Evolutionary conservation across 2,888 invertebrate species (phyloP), one percentile per base, ranked within the genome.

Genomic region (Eucera pruinosa): DNA sequence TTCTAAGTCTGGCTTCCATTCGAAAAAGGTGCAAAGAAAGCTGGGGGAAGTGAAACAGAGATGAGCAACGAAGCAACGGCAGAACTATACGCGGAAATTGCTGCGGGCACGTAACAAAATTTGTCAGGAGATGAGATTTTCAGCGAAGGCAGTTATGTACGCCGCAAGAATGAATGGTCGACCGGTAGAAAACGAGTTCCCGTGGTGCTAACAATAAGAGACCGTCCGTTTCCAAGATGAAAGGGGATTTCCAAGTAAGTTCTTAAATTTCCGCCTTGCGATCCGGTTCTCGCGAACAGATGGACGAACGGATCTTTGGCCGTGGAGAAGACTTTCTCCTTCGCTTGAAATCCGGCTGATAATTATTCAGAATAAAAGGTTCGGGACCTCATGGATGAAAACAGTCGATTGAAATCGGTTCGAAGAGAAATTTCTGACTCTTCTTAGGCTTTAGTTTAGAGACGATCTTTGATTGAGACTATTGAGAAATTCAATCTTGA

Each of bases 81-180:
- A 27, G 62, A 70, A 61, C 58, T 85, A 74, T 67, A 76, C 64
- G 60, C 57, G 83, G 73, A 85, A 85, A 84, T 84, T 78, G 83
- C 80, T 61, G 66, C 71, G 73, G 80, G 73, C 80, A 80, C 77
- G 80, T 82, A 84, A 84, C 71, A 64, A 84, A 85, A 84, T 84
- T 85, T 85, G 75, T 83, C 85, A 71, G 80, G 78, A 84, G 85
- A 84, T 85, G 80, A 85, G 83, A 83, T 85, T 78, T 80, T 82
- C 83, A 71, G 60, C 41, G 62, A 33, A 57, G 70, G 70, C 70
- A 61, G 80, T 84, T 84, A 84, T 69, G 64, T 75, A 58, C 80
- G 70, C 85, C 41, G 64, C 61, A 77, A 81, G 78, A 84, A 83
- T 72, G 82, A 81, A 81, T 83, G 67, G 81, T 25, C 66, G 71